These are phyloP conservation scores for Ganaspis brasiliensis DNA, from an alignment of 2,888 invertebrate genomes.

Conservation along the genomic window DNA sequence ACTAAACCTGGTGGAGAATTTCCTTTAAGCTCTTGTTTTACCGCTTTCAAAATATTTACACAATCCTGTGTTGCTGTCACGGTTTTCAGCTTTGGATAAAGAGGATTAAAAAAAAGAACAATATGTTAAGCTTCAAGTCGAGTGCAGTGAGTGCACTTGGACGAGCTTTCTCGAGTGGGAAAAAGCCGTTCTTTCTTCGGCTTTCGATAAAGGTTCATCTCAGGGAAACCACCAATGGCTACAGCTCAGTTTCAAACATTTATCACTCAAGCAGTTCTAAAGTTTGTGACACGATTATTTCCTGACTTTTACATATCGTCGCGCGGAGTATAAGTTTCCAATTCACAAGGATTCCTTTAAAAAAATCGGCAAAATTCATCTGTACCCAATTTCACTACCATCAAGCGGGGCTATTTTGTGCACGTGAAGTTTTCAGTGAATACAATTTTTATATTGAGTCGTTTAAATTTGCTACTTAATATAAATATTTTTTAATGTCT, in stretches of 20 bases:
- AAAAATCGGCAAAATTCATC: too few species aligned
- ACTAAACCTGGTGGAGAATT: neutral
- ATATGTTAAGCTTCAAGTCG: constrained; percentile 39
- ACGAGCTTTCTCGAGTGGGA: constrained; percentile 27
- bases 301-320: too few species aligned
- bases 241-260: neutral
- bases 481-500: too few species aligned
- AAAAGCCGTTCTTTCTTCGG: constrained; percentile 19
- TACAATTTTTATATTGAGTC: too few species aligned
- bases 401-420: too few species aligned
- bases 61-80: constrained; percentile 18
- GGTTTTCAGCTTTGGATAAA: constrained; percentile 28
- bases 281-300: neutral
- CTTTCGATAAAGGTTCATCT: neutral
- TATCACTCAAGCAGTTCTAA: neutral
- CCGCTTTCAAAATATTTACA: constrained; percentile 39
- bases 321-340: too few species aligned
- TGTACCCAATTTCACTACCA: too few species aligned
- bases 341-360: too few species aligned
- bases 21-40: constrained; percentile 30
- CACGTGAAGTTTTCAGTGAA: too few species aligned
- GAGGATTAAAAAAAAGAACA: constrained; percentile 30
- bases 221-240: neutral
- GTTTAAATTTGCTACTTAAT: too few species aligned
- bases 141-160: constrained; percentile 38